Evolutionary conservation across 2,797 vertebrate genomes (phyloP), one percentile per base, ranked within the genome.

Genomic region (Molothrus aeneus): DNA sequence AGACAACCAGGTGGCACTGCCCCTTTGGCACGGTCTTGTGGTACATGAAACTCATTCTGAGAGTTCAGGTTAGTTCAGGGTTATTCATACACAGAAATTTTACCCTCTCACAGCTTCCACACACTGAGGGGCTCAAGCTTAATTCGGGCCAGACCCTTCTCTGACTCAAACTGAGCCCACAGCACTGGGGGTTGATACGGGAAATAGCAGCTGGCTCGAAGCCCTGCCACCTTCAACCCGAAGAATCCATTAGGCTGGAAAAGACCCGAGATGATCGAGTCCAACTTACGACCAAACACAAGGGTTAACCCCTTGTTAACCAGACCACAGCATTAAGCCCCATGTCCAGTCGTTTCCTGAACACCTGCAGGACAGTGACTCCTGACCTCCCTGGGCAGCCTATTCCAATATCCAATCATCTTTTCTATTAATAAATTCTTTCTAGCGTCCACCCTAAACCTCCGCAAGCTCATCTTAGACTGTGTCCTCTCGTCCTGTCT

Each of bases 151-250:
- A 9, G 34, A 43, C 13, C 4, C 7, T 60, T 3, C 45, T 9
- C 43, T 11, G 28, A 8, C 14, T 45, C 21, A 3, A 77, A 38
- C 16, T 47, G 28, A n/a, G 12, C 32, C 38, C 47, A 4, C n/a
- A 71, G 31, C 42, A 17, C 38, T 1, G 18, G 10, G 17, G 13
- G 3, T 0, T 13, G 11, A 18, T 5, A 3, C 0, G 1, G 32
- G 13, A 32, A 48, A 24, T 0, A 22, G 14, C 8, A 17, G 63
- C 1, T 15, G 6, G 15, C 24, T 42, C 25, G 9, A 63, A 60
- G 70, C 5, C 17, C n/a, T 5, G 12, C 5, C n/a, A 36, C 13
- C 7, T 11, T 10, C 22, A 42, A 22, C 10, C 9, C 80, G 42
- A 14, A 25, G 5, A 65, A 72, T 6, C 4, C 12, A 2, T 32